Conservation (phyloP, 2,888 invertebrate species). For the Bombyx huttoni region DNA sequence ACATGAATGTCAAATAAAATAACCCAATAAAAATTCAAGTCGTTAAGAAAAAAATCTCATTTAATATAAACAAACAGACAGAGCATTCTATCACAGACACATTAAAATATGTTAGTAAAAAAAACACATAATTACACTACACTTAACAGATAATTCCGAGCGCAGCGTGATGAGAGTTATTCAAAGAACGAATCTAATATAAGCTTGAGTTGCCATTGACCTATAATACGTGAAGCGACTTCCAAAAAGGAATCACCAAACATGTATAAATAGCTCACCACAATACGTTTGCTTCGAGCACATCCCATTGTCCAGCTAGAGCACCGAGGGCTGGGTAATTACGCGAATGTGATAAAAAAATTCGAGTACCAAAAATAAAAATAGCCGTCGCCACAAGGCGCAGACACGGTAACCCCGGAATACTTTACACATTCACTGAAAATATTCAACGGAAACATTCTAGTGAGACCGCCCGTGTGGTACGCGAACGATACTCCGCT, state of each 20-base stretch:
- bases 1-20: no score
- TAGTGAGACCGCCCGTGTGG: constrained; percentile 13
- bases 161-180: background rate
- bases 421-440: constrained; percentile 23
- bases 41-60: no score
- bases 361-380: constrained; percentile 30
- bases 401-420: constrained; percentile 21
- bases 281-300: background rate
- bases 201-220: constrained; percentile 1
- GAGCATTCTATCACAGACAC: no score
- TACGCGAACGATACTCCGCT: constrained; percentile 8
- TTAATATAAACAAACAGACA: no score
- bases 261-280: constrained; percentile 6
- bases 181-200: background rate
- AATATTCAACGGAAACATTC: constrained; percentile 24
- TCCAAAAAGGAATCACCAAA: constrained; percentile 1
- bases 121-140: background rate
- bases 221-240: constrained; percentile 1
- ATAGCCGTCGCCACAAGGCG: constrained; percentile 18
- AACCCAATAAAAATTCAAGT: no score
- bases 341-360: constrained; percentile 22
- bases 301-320: constrained; percentile 11
- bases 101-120: no score
- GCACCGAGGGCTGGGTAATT: constrained; percentile 16
- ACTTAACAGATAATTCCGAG: background rate